Evolutionary conservation across 2,888 invertebrate species (phyloP).

Genomic region (Scaptomyza polygonia): DNA sequence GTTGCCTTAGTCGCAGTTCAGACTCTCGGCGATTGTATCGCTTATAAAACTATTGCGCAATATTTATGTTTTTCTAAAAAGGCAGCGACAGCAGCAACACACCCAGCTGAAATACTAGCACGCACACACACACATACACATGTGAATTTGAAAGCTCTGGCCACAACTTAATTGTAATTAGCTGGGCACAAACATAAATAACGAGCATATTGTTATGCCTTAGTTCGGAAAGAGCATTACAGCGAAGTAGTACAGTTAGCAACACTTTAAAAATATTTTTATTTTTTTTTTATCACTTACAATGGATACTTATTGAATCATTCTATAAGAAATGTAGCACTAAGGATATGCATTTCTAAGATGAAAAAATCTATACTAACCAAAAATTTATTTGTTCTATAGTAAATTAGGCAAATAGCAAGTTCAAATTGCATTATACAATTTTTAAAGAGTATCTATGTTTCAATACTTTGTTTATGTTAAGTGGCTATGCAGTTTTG

Average conservation of each 20-base stretch:
- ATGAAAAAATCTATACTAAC: no score
- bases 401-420: no score
- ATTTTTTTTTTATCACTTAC: not conserved
- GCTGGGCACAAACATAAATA: slow-evolving; percentile 38
- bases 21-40: slow-evolving; percentile 62
- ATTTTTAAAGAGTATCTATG: no score
- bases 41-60: slow-evolving; percentile 62
- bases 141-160: slow-evolving; percentile 6
- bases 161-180: slow-evolving; percentile 55
- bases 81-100: slow-evolving; percentile 49
- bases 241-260: not conserved
- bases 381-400: no score
- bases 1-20: slow-evolving; percentile 13
- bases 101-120: slow-evolving; percentile 34
- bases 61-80: slow-evolving; percentile 56
- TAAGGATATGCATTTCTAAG: no score
- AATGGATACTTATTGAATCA: no score
- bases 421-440: no score
- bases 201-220: slow-evolving; percentile 22
- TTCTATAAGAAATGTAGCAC: no score
- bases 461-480: no score
- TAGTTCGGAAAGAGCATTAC: not conserved
- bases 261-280: not conserved
- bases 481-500: slow-evolving; percentile 34
- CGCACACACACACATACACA: no score